Conservation (phyloP, 2,113 vertebrate genomes). For the Alethe diademata region DNA sequence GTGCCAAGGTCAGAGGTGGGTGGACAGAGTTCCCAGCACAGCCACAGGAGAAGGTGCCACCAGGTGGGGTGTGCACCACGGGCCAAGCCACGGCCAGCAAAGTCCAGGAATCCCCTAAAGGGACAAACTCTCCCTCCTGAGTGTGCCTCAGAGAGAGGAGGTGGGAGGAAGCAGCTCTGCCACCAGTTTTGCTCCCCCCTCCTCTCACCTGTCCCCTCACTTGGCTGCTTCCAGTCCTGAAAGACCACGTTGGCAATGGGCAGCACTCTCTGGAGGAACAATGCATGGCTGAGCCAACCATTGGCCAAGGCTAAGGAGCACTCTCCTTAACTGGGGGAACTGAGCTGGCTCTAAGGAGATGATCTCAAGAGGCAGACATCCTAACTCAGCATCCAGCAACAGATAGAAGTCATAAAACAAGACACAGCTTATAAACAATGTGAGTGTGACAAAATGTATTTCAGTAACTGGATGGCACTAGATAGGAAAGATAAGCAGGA, state of each 20-base stretch:
- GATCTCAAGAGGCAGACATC: background rate
- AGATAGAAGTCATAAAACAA: background rate
- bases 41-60: rapidly evolving
- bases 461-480: background rate
- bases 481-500: background rate
- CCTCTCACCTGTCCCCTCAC: background rate
- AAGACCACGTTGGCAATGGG: background rate
- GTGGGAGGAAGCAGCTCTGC: background rate
- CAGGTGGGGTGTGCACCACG: too few species aligned
- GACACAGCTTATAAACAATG: background rate
- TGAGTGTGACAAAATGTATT: background rate
- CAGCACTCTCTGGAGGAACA: background rate
- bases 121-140: background rate
- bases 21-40: background rate
- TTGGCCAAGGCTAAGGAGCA: background rate
- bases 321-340: background rate
- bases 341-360: background rate
- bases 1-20: background rate
- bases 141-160: background rate
- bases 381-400: background rate
- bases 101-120: background rate
- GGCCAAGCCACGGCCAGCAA: background rate
- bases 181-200: rapidly evolving
- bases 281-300: background rate
- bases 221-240: background rate